Evolutionary conservation across 1,140 invertebrate species (phyloP).

Genomic region (Magallana gigas): DNA sequence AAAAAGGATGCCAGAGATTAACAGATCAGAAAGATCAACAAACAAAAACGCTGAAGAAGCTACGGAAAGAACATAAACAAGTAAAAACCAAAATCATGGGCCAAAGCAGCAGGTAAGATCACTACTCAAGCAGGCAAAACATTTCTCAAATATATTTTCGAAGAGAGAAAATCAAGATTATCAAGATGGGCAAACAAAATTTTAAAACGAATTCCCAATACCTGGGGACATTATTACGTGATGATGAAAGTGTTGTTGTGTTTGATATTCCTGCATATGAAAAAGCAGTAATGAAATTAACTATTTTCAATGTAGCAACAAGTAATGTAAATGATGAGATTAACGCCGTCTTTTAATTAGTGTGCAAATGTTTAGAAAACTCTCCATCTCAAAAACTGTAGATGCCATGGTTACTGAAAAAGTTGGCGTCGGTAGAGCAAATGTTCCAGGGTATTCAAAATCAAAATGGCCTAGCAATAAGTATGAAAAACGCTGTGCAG

Average conservation of each 20-base stretch:
- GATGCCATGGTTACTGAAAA: slow-evolving; percentile 20
- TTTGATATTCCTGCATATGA: slow-evolving; percentile 33
- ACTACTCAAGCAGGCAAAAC: background rate
- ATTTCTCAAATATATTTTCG: too few relatives aligned
- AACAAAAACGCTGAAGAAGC: background rate
- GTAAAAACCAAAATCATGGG: background rate
- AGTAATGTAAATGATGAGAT: slow-evolving; percentile 35
- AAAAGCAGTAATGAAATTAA: slow-evolving; percentile 43
- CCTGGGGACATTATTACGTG: background rate
- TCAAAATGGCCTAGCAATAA: slow-evolving; percentile 11
- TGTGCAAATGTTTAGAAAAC: background rate
- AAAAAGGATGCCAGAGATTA: background rate
- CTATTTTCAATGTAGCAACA: slow-evolving; percentile 40
- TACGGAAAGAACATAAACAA: background rate
- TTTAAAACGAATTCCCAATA: background rate
- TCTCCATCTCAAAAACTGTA: background rate
- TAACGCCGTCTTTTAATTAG: background rate
- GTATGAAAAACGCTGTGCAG: too few relatives aligned
- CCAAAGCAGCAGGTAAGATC: background rate
- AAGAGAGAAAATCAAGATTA: background rate
- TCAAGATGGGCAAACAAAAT: background rate
- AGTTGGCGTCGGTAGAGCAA: background rate
- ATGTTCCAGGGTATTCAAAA: background rate
- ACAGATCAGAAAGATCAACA: background rate
- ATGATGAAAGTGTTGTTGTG: background rate